Conservation (phyloP, 2,888 invertebrate genomes). For the Podabrus alpinus region DNA sequence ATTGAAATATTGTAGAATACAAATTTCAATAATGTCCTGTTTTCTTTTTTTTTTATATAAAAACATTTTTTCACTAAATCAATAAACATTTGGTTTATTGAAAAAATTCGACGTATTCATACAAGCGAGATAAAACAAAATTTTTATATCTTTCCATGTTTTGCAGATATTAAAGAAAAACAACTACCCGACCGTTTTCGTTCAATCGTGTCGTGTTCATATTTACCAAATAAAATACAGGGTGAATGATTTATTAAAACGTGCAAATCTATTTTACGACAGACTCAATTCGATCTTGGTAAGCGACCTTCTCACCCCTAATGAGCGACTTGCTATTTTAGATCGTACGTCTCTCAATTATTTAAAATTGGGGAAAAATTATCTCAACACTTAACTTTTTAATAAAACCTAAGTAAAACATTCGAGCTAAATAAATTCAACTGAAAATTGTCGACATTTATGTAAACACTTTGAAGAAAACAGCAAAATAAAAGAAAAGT, state of each 20-base stretch:
- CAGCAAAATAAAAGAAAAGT: conserved; percentile 5
- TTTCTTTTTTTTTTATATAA: background rate
- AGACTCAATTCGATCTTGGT: no score
- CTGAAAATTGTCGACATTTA: background rate
- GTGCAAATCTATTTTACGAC: background rate
- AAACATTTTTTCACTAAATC: background rate
- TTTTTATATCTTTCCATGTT: background rate
- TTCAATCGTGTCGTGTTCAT: background rate
- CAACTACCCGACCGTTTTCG: background rate
- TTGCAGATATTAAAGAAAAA: background rate
- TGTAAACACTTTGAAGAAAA: conserved; percentile 4
- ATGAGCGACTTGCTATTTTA: no score
- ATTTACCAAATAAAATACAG: background rate
- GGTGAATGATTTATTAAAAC: background rate
- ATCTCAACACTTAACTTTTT: background rate
- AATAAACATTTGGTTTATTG: background rate
- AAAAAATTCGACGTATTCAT: background rate
- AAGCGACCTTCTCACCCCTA: background rate
- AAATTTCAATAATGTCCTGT: conserved; percentile 7
- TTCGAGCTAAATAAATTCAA: background rate
- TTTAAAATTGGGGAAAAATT: background rate
- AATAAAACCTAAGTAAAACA: background rate
- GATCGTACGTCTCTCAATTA: no score
- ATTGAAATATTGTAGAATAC: conserved; percentile 25
- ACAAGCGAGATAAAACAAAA: background rate